Base-by-base conservation (phyloP, 2,888 invertebrate genomes). In the Trypoxylon attenuatum region DNA sequence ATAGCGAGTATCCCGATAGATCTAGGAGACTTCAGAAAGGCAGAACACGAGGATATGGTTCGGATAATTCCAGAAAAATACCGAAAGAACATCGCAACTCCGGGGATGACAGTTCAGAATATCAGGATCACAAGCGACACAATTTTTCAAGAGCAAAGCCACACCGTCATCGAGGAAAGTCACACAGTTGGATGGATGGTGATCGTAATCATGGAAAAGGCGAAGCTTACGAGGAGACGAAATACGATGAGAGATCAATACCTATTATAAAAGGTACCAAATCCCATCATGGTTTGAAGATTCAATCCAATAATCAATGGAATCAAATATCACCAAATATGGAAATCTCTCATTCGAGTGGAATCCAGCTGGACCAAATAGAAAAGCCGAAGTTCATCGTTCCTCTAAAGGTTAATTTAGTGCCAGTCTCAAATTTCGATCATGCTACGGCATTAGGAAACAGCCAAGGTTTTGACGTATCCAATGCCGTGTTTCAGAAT, bases 401-500 rank as follows among this genome's bases (percentile, higher is more conserved):
- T 0, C 81, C 85, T 3, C 76, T 86, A 0, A 84, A 85, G 15
- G 69, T 86, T 0, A 86, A 87, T 49, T 29, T 87, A 3, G 66
- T 87, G 2, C 85, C 84, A 0, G 27, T 85, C 0, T 69, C 79
- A 1, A 82, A 83, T 54, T 89, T 89, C 49, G 88, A 89, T 72
- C 89, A 89, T 52, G 84, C 84, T 0, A 86, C 84, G 0, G 88
- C 89, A 5, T 68, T 89, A 4, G 88, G 87, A 0, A 86, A 82
- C 33, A 88, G 88, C 56, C 88, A 88, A 76, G 87, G 87, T 1
- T 89, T 89, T 64, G 89, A 89, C 71, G 83, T 88, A 49, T 86
- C 87, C 0, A 88, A 89, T 60, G 88, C 86, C 0, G 79, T 88
- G 50, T 49, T 84, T 8, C 82, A 82, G 10, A 83, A 80, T 42